Conservation (phyloP, 2,888 invertebrate species). For the Volucella zonaria region DNA sequence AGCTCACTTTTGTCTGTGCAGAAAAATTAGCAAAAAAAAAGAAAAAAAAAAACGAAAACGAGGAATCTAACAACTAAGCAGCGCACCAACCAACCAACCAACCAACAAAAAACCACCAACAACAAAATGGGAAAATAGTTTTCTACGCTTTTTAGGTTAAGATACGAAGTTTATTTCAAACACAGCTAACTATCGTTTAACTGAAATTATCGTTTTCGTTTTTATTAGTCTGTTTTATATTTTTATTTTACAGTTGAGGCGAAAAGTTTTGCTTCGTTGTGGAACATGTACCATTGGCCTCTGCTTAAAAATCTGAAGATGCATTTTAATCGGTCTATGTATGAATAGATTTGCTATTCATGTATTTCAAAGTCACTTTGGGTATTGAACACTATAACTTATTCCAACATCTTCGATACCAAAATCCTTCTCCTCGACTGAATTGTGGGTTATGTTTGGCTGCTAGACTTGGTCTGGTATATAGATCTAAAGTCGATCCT, state of each 20-base stretch:
- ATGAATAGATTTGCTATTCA: no score
- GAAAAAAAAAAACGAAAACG: not conserved
- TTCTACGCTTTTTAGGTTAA: slow-evolving; percentile 66
- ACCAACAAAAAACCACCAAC: slow-evolving; percentile 1
- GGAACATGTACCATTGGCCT: no score
- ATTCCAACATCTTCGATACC: no score
- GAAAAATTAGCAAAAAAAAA: slow-evolving; percentile 59
- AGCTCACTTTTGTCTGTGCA: slow-evolving; percentile 59
- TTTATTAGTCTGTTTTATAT: not conserved
- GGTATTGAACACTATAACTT: no score
- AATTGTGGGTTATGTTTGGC: no score
- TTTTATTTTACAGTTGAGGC: slow-evolving; percentile 22
- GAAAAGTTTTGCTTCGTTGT: slow-evolving; percentile 8
- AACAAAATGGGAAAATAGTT: slow-evolving; percentile 61
- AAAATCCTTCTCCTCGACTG: no score
- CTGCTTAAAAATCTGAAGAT: no score
- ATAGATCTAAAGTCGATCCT: no score
- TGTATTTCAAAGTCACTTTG: no score
- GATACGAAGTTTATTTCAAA: slow-evolving; percentile 49
- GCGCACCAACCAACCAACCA: not conserved
- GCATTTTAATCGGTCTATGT: no score
- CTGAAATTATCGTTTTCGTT: slow-evolving; percentile 18
- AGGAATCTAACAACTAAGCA: no score
- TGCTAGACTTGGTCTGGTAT: no score
- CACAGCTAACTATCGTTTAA: slow-evolving; percentile 47